Evolutionary conservation across 1,140 invertebrate species (phyloP).

Genomic region (Drosophila truncata): DNA sequence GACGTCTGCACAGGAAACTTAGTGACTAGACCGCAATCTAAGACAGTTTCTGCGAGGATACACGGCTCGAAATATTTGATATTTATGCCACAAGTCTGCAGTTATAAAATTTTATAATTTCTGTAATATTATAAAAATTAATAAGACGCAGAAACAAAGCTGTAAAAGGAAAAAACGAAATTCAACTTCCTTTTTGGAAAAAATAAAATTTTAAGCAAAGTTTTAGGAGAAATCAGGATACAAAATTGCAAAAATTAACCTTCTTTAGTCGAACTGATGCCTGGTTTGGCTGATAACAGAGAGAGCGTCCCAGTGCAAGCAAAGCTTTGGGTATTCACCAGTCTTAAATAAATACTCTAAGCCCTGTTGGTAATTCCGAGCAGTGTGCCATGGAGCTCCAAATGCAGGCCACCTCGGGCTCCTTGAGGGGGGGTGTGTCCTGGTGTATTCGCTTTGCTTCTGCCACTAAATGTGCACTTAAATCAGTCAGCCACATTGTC

Average conservation of each 20-base stretch:
- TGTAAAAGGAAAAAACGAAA: too few species aligned
- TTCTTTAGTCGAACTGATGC: neutral
- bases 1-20: slow-evolving; percentile 54
- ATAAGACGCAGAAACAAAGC: too few species aligned
- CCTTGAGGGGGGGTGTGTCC: slow-evolving; percentile 23
- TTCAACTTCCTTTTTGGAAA: neutral
- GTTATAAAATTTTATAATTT: neutral
- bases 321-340: neutral
- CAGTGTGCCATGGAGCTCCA: slow-evolving; percentile 19
- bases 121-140: neutral
- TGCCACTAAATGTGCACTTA: slow-evolving; percentile 55
- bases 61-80: neutral
- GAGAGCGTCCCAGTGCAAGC: neutral
- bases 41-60: slow-evolving; percentile 19
- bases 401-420: slow-evolving; percentile 24
- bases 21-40: slow-evolving; percentile 53
- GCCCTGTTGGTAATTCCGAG: slow-evolving; percentile 11
- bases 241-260: too few species aligned
- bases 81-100: too few species aligned
- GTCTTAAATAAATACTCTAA: slow-evolving; percentile 9
- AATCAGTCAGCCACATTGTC: slow-evolving; percentile 55
- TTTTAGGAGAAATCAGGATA: neutral
- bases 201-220: neutral
- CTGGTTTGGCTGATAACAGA: neutral
- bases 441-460: slow-evolving; percentile 24